Percentiles rank a stretch among this genome's conserved stretches.
Evolutionary conservation across 2,888 invertebrate genomes (phyloP).

Genomic region (Ochlodes sylvanus): DNA sequence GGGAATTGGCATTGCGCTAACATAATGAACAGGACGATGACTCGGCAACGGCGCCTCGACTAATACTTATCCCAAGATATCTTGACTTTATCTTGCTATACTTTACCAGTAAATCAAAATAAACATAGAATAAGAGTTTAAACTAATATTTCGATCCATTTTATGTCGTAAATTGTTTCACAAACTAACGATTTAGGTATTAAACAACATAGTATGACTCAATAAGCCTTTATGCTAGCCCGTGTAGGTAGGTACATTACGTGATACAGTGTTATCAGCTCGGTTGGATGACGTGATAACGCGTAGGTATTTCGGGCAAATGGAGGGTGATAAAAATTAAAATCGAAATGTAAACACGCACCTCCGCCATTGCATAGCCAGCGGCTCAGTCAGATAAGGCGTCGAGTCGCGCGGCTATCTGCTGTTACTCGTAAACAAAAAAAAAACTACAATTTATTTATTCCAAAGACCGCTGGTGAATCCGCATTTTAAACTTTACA

Average conservation of each 20-base stretch:
- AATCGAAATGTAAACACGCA: constrained; percentile 66
- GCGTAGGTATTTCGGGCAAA: constrained; percentile 66
- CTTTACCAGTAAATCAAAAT: no score
- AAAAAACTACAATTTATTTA: constrained; percentile 33
- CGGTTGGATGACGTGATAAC: constrained; percentile 70
- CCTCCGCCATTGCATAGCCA: constrained; percentile 56
- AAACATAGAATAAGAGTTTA: background rate
- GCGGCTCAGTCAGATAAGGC: constrained; percentile 54
- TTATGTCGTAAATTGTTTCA: background rate
- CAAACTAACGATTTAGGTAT: background rate
- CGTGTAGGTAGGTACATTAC: constrained; percentile 62
- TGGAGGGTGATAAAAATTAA: constrained; percentile 71
- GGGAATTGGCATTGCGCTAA: constrained; percentile 72
- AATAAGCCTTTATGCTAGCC: constrained; percentile 57
- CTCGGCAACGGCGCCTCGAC: constrained; percentile 54
- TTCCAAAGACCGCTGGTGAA: constrained; percentile 14
- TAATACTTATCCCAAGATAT: constrained; percentile 43
- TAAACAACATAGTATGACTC: constrained; percentile 26
- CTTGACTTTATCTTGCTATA: background rate
- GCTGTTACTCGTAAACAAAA: constrained; percentile 37
- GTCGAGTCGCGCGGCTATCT: constrained; percentile 40
- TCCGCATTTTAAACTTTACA: constrained; percentile 28
- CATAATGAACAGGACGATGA: constrained; percentile 74
- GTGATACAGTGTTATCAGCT: constrained; percentile 69
- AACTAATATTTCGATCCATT: background rate